A percentile compares a stretch with the other conserved stretches of the same genome.
phyloP scores from a whole-genome alignment of 35 echinoderm and acorn worm species.

The Heliocidaris erythrogramma region DNA sequence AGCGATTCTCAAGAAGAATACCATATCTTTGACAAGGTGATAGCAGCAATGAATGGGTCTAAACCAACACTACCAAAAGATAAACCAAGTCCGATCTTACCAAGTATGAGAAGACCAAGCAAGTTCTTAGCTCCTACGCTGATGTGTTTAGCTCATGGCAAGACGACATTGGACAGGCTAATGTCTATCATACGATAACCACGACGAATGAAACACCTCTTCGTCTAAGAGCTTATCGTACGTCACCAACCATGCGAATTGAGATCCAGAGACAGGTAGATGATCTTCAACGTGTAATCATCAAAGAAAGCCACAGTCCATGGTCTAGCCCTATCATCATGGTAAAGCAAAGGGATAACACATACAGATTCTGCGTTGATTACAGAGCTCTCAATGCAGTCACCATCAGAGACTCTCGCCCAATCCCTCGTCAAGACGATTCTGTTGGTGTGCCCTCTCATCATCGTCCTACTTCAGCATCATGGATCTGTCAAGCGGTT shows the following conservation, averaged over 20 bases:
- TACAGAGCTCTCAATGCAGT: slow-evolving; percentile 67
- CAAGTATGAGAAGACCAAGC: slow-evolving; percentile 25
- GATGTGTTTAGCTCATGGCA: slow-evolving; percentile 22
- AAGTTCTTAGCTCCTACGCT: slow-evolving; percentile 8
- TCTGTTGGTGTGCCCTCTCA: slow-evolving; percentile 33
- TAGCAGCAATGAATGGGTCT: neutral
- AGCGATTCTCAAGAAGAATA: neutral
- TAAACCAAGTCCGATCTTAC: neutral
- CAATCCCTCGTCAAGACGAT: slow-evolving; percentile 61
- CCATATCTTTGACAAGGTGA: neutral
- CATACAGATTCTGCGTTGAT: slow-evolving; percentile 70
- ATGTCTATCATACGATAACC: neutral
- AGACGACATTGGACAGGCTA: slow-evolving; percentile 26
- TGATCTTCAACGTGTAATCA: slow-evolving; percentile 45
- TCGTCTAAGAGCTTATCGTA: slow-evolving; percentile 60
- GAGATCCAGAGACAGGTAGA: slow-evolving; percentile 42
- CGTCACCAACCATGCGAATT: slow-evolving; percentile 31
- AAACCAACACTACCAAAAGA: neutral
- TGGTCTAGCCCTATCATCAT: slow-evolving; percentile 66
- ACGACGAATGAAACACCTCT: neutral
- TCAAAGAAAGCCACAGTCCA: slow-evolving; percentile 50
- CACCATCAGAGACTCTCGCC: slow-evolving; percentile 51
- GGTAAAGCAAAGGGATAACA: slow-evolving; percentile 71
- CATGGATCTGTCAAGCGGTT: slow-evolving; percentile 57
- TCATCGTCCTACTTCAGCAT: slow-evolving; percentile 44